phyloP scores from a whole-genome alignment of 2,888 invertebrate genomes.

The Hylaea fasciaria region DNA sequence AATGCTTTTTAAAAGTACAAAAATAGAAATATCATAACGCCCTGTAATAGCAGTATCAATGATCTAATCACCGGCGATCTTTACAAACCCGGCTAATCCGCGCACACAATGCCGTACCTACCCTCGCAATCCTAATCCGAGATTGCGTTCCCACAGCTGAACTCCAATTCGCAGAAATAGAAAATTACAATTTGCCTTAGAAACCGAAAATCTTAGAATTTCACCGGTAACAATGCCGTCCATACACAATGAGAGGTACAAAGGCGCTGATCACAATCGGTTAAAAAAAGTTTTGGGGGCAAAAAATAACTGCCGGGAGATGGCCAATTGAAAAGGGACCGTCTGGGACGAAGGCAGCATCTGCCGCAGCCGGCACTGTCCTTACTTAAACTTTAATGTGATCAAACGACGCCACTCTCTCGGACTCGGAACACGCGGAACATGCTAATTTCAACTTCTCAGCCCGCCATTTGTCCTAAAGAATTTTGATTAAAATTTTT shows the following conservation, averaged over 20 bases:
- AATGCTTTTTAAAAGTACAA: constrained; percentile 9
- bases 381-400: constrained; percentile 51
- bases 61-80: constrained; percentile 37
- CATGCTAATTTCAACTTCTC: constrained; percentile 33
- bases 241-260: constrained; percentile 68
- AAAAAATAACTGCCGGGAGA: constrained; percentile 68
- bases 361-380: constrained; percentile 73
- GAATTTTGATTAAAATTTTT: constrained; percentile 51
- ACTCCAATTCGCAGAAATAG: constrained; percentile 62
- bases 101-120: constrained; percentile 45
- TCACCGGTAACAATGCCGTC: constrained; percentile 65
- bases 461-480: constrained; percentile 43
- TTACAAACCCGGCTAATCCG: constrained; percentile 35
- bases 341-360: constrained; percentile 58
- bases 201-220: constrained; percentile 67
- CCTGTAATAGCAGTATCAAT: constrained; percentile 38
- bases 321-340: constrained; percentile 80
- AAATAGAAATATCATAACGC: constrained; percentile 14
- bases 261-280: constrained; percentile 76
- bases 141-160: constrained; percentile 69
- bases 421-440: constrained; percentile 21
- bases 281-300: constrained; percentile 50
- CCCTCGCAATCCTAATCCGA: constrained; percentile 63
- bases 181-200: constrained; percentile 73
- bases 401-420: constrained; percentile 52